Conservation (phyloP, 2,797 vertebrate genomes). For the Lutjanus argentimaculatus region DNA sequence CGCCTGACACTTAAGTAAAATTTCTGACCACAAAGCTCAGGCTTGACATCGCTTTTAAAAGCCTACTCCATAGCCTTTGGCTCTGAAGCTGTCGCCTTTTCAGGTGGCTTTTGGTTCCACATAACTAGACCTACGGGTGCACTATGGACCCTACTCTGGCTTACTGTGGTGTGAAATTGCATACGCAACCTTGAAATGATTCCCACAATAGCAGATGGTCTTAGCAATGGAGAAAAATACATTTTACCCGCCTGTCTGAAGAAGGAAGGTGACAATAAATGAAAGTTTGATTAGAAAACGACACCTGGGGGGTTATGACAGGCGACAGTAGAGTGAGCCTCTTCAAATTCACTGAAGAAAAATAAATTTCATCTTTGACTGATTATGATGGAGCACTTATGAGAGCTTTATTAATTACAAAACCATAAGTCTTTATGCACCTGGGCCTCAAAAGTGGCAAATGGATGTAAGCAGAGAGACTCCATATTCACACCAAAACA, state of each 20-base stretch:
- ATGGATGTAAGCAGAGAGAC: not conserved
- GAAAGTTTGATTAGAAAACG: constrained; percentile 73
- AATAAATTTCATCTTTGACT: constrained; percentile 42
- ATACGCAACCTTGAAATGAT: constrained; percentile 84
- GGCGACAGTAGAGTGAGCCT: constrained; percentile 40
- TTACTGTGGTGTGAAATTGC: constrained; percentile 86
- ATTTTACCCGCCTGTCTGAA: constrained; percentile 60
- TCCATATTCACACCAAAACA: not conserved
- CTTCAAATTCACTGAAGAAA: constrained; percentile 31
- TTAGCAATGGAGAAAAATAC: constrained; percentile 73
- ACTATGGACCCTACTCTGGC: constrained; percentile 68
- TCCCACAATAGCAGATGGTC: constrained; percentile 82
- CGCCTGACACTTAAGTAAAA: constrained; percentile 39
- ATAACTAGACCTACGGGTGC: constrained; percentile 72
- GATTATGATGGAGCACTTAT: constrained; percentile 33
- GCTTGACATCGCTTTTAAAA: constrained; percentile 60
- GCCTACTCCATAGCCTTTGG: constrained; percentile 40
- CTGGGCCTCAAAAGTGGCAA: not conserved
- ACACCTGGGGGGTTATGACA: constrained; percentile 59
- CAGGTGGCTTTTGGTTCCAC: constrained; percentile 72
- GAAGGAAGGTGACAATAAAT: constrained; percentile 76
- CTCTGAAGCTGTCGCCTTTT: constrained; percentile 52
- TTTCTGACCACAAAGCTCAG: constrained; percentile 42
- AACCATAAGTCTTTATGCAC: constrained; percentile 15
- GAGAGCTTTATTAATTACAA: constrained; percentile 20